Evolutionary conservation across 2,113 vertebrate species (phyloP), one percentile per base, ranked within the genome.

Genomic region (Corythornis madagascariensis): DNA sequence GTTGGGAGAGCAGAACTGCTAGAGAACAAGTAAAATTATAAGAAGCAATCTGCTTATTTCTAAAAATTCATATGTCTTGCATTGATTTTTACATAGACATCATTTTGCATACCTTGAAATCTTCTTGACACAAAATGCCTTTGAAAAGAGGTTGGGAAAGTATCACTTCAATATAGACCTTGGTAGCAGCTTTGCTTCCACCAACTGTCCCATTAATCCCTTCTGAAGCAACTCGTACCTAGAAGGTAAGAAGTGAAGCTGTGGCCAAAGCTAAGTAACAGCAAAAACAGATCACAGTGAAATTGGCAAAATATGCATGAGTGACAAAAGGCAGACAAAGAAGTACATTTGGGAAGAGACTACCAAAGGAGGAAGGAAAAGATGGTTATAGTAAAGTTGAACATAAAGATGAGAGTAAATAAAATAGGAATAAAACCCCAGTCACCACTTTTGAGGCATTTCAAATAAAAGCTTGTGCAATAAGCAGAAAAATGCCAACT

Each of bases 201-300:
- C 99, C 99, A 10, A 99, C 98, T 31, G 99, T 99, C 56, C 99
- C 99, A 28, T 99, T 99, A 91, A 99, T 98, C 53, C 99, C 99
- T 96, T 99, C 99, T 21, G 97, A 97, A 59, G 98, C 98, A 92
- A 99, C 97, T 88, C 99, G 98, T 76, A 99, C 97, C 99, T 99
- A 91, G 77, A 92, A 96, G 57, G 90, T 55, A 94, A 59, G 28
- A 63, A 38, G 17, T 86, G 15, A 92, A 77, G 15, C 20, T 55
- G 57, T 7, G 25, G 38, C 42, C 92, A 47, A 82, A 10, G 28
- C 40, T 82, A 16, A 55, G 14, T n/a, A 69, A 67, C 22, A 87
- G 29, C 31, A 82, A 60, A 90, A 59, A 38, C 14, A 64, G 25
- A 65, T 69, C 31, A 69, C 42, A 42, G 8, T 43, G 38, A 50